Base-by-base conservation (phyloP, 2,797 vertebrate genomes). In the Mastacembelus armatus region DNA sequence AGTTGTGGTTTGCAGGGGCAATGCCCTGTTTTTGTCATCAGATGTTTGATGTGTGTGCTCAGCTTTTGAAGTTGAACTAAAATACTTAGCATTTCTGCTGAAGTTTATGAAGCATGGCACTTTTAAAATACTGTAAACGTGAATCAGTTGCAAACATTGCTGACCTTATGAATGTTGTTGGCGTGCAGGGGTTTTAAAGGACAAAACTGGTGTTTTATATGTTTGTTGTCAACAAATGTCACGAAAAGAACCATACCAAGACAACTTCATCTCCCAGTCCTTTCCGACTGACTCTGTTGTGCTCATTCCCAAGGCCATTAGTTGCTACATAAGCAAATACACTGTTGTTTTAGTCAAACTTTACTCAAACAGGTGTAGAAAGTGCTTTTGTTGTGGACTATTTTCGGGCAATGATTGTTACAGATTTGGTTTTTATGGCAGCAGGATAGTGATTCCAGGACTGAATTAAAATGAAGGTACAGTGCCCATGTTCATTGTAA, bases 1-100 rank as follows among this genome's bases (percentile, higher is more conserved):
- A 64, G 78, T 22, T 30, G 77, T 3, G 65, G 80, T 80, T 77
- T 66, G 35, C 42, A 60, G 78, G 63, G 77, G 74, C 63, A 80
- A 48, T 70, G 75, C 75, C 75, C 58, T 45, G 38, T 74, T 74
- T 76, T 76, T 84, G 63, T 74, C 58, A 10, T 87, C 54, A 65
- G 44, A 81, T 66, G 71, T 83, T 66, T 75, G 44, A 68, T 45
- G 55, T 66, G 62, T 74, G 48, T 60, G 11, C 60, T 65, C 36
- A 45, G 62, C 33, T 48, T 71, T 51, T 64, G 48, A 72, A 70
- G 57, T 60, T 66, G 6, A 74, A 59, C 62, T 70, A 10, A 72
- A 49, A 38, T 48, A 29, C 49, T 36, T 18, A 45, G 51, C 21
- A 22, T 66, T 52, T 51, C 4, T 63, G 59, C 5, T 48, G 12